Evolutionary conservation across 2,113 vertebrate species (phyloP).

Genomic region (Macquaria australasica): DNA sequence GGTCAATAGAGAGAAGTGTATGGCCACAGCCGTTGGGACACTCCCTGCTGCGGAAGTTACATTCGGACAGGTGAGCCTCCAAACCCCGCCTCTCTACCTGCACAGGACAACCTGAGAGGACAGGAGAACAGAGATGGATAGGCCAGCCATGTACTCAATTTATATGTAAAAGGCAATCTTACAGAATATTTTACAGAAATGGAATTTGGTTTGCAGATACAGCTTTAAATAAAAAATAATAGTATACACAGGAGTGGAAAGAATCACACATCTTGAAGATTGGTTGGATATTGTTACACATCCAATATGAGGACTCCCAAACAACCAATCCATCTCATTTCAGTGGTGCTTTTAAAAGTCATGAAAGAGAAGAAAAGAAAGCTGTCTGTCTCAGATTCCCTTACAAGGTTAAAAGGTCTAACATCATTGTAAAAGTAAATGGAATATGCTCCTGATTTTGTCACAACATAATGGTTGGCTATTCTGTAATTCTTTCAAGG

Average conservation of each 20-base stretch:
- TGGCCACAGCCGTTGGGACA: constrained; percentile 90
- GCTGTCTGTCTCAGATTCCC: background rate
- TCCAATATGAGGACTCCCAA: background rate
- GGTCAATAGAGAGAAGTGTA: constrained; percentile 82
- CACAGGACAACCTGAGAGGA: constrained; percentile 84
- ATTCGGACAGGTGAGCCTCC: constrained; percentile 87
- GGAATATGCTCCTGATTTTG: background rate
- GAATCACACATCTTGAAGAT: background rate
- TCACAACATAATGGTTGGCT: background rate
- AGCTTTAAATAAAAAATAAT: background rate
- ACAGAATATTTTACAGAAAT: background rate
- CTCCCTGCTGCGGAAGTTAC: constrained; percentile 86
- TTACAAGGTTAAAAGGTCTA: background rate
- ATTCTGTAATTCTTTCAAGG: background rate
- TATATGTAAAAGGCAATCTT: background rate
- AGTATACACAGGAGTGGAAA: background rate
- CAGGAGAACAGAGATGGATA: background rate
- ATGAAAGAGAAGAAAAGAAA: background rate
- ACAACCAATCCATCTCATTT: background rate
- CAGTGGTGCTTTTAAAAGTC: background rate
- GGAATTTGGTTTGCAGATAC: background rate
- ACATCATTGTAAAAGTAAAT: background rate
- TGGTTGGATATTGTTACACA: background rate
- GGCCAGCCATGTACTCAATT: background rate
- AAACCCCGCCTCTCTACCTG: constrained; percentile 86